Evolutionary conservation across 2,113 vertebrate genomes (phyloP).

Genomic region (Syngnathus scovelli): DNA sequence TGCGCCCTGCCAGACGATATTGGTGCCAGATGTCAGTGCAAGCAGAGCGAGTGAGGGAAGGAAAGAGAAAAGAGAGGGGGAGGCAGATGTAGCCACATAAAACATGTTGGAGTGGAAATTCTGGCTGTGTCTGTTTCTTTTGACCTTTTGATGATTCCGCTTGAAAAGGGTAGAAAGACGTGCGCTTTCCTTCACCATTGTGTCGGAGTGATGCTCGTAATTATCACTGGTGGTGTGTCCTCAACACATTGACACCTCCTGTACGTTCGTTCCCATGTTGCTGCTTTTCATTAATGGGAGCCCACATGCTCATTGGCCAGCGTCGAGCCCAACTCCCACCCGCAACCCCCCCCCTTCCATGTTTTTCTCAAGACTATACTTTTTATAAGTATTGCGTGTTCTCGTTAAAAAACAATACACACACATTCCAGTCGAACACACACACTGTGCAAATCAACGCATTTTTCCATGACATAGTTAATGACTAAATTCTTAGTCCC

Average conservation of each 20-base stretch:
- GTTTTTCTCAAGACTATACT: slow-evolving; percentile 11
- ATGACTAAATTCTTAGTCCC: slow-evolving; percentile 58
- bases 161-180: neutral
- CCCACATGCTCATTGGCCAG: slow-evolving; percentile 13
- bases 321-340: neutral
- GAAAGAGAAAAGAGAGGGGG: slow-evolving; percentile 4
- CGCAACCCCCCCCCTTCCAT: neutral
- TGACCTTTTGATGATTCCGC: slow-evolving; percentile 61
- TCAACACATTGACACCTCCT: slow-evolving; percentile 37
- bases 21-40: slow-evolving; percentile 87
- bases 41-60: slow-evolving; percentile 20
- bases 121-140: slow-evolving; percentile 41
- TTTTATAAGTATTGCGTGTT: slow-evolving; percentile 59
- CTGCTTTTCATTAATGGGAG: slow-evolving; percentile 47
- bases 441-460: slow-evolving; percentile 56
- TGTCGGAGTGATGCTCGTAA: neutral
- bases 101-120: slow-evolving; percentile 80
- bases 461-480: slow-evolving; percentile 76
- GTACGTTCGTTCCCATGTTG: slow-evolving; percentile 7
- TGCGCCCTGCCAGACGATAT: slow-evolving; percentile 73
- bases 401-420: slow-evolving; percentile 58
- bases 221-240: neutral
- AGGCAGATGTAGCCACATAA: slow-evolving; percentile 75
- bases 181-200: slow-evolving; percentile 23
- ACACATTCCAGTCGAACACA: slow-evolving; percentile 57